Conservation (phyloP, 2,113 vertebrate genomes). For the Gymnocephalus cernua region DNA sequence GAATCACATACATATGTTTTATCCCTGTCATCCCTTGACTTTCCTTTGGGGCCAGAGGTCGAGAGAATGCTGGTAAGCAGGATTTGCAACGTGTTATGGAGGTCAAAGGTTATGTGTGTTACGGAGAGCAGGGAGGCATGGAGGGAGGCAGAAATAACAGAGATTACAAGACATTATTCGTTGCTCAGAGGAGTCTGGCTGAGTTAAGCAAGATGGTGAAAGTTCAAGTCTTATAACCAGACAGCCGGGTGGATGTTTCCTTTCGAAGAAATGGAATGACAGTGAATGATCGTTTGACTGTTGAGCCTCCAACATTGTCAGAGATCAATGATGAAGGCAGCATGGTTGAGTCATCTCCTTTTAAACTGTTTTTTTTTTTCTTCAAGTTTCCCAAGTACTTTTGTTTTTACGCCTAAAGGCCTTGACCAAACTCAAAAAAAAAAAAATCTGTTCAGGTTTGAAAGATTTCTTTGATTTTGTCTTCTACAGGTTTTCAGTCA, state of each 20-base stretch:
- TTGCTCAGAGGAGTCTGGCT: slow-evolving; percentile 31
- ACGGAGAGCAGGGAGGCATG: background rate
- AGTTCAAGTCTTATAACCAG: slow-evolving; percentile 51
- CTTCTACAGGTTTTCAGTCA: background rate
- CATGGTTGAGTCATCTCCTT: background rate
- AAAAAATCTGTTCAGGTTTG: background rate
- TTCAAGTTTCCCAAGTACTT: background rate
- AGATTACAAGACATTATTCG: slow-evolving; percentile 37
- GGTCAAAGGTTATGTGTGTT: slow-evolving; percentile 45
- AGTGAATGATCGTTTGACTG: background rate
- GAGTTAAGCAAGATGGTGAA: slow-evolving; percentile 55
- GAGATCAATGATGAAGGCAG: background rate
- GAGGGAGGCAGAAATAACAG: slow-evolving; percentile 20
- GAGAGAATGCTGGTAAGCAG: background rate
- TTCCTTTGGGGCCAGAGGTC: slow-evolving; percentile 25
- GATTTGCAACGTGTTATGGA: slow-evolving; percentile 9
- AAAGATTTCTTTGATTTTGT: slow-evolving; percentile 1
- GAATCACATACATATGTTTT: background rate
- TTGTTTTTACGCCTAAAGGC: background rate
- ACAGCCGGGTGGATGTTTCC: slow-evolving; percentile 24
- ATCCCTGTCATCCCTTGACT: background rate
- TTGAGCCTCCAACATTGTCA: background rate
- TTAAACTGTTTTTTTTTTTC: background rate
- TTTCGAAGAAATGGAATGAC: slow-evolving; percentile 22
- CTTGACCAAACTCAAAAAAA: background rate